phyloP scores from a whole-genome alignment of 2,113 vertebrate genomes.

The Arizona elegans region DNA sequence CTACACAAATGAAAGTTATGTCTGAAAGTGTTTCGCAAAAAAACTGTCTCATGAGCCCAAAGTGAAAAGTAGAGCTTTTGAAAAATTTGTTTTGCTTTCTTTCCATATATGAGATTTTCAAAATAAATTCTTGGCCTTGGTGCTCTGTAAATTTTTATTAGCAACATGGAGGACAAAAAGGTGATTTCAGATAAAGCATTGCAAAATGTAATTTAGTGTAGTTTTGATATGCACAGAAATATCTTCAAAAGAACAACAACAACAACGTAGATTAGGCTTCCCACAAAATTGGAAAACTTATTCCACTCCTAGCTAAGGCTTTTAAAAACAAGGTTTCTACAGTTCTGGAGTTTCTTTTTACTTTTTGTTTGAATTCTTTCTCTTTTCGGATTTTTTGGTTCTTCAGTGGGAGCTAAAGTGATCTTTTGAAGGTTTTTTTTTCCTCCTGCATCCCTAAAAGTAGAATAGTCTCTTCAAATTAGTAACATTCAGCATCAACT shows the following conservation, averaged over 20 bases:
- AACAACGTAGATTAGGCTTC: background rate
- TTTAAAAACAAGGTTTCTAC: background rate
- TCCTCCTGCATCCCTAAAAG: background rate
- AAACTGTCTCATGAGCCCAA: background rate
- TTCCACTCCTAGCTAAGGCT: background rate
- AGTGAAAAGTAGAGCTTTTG: background rate
- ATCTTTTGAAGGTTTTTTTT: background rate
- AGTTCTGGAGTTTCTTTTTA: background rate
- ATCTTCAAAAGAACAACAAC: background rate
- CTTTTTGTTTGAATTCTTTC: background rate
- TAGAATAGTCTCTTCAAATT: background rate
- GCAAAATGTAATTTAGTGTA: background rate
- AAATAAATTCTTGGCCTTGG: background rate
- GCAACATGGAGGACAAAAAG: background rate
- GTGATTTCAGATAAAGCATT: background rate
- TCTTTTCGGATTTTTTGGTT: background rate
- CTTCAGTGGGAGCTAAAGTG: background rate
- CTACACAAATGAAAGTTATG: slow-evolving; percentile 8
- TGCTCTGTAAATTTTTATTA: background rate
- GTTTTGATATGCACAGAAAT: background rate
- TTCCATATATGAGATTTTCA: background rate
- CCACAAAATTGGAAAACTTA: background rate
- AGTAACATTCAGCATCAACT: background rate
- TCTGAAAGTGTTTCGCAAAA: background rate
- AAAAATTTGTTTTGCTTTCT: background rate